These are phyloP conservation scores for Echinops telfairi DNA, from an alignment of 2,113 vertebrate species.

Conservation along the genomic window DNA sequence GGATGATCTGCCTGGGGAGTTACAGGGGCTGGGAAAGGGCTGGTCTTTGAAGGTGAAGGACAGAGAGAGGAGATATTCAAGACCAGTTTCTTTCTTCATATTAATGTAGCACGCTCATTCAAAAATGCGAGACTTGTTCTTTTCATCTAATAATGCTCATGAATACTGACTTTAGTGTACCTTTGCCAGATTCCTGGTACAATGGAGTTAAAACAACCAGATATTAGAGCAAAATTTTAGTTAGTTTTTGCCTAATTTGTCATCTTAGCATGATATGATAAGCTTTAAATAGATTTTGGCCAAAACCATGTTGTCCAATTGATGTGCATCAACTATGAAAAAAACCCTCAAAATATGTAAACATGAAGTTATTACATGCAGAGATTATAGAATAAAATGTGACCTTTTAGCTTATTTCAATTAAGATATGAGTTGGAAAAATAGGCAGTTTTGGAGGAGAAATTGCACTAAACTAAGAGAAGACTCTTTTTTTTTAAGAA, in stretches of 20 bases:
- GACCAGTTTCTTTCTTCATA: constrained; percentile 5
- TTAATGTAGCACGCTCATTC: not conserved
- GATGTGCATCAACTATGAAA: not conserved
- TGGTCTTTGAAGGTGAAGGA: not conserved
- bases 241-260: constrained; percentile 41
- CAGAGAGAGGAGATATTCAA: not conserved
- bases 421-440: not conserved
- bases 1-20: constrained; percentile 13
- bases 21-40: not conserved
- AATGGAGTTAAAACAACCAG: not conserved
- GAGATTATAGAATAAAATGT: not conserved
- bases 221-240: not conserved
- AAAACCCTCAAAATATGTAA: not conserved
- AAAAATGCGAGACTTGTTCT: not conserved
- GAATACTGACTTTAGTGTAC: not conserved
- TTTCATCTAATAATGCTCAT: not conserved
- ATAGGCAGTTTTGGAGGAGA: too few species aligned
- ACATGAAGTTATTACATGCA: not conserved
- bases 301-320: not conserved
- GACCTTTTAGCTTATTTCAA: constrained; percentile 23
- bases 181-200: not conserved
- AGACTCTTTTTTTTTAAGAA: too few species aligned
- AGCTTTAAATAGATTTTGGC: not conserved
- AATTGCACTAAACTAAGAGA: too few species aligned
- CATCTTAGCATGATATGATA: not conserved